These are phyloP conservation scores for Spheniscus mendiculus DNA, from an alignment of 2,113 vertebrate species.

Conservation along the genomic window DNA sequence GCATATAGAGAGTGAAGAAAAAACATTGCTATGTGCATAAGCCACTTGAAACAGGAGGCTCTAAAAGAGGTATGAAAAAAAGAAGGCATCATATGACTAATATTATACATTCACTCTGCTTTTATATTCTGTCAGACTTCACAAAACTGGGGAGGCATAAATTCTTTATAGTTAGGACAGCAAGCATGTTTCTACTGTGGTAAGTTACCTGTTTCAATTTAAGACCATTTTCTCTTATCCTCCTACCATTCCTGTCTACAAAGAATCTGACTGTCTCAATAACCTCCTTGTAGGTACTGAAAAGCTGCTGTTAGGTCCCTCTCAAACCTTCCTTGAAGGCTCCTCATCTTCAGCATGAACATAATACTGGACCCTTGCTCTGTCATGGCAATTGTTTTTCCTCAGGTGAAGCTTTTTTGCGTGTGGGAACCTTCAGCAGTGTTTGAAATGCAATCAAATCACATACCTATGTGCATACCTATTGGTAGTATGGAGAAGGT, in stretches of 20 bases:
- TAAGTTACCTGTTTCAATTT: neutral
- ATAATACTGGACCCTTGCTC: neutral
- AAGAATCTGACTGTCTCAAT: neutral
- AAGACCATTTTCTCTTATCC: neutral
- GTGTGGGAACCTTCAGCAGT: neutral
- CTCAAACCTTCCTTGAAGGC: neutral
- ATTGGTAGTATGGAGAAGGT: neutral
- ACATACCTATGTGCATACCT: neutral
- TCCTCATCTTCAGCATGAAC: neutral
- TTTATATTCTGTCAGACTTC: neutral
- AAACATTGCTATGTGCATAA: neutral
- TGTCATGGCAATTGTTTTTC: neutral
- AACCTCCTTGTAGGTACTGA: neutral
- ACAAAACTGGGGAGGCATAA: neutral
- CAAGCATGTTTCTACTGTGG: neutral
- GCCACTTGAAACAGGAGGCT: neutral
- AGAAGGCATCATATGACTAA: neutral
- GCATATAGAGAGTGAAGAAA: neutral
- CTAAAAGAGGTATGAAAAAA: neutral
- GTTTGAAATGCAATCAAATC: neutral
- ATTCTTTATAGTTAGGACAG: neutral
- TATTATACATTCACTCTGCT: neutral
- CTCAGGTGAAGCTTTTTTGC: neutral
- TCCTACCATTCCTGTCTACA: neutral
- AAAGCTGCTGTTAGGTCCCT: neutral